phyloP scores from a whole-genome alignment of 2,888 invertebrate species.

The Phymatocera aterrima region DNA sequence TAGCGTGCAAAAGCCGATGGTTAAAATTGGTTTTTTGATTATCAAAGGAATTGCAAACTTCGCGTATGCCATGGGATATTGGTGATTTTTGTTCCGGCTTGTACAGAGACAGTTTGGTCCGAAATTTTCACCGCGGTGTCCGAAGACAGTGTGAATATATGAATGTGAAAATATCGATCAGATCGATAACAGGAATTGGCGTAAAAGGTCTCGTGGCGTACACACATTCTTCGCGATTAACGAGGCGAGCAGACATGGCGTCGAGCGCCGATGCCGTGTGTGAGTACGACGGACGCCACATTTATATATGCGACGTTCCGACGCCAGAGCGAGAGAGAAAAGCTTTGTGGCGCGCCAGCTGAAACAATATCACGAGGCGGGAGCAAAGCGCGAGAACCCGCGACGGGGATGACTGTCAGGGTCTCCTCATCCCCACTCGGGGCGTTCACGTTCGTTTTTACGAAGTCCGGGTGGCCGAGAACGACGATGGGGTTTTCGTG shows the following conservation, averaged over 20 bases:
- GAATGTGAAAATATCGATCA: not conserved
- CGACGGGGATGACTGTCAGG: constrained; percentile 38
- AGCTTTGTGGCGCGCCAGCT: constrained; percentile 35
- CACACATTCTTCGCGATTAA: not conserved
- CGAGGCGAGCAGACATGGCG: constrained; percentile 34
- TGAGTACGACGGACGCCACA: constrained; percentile 32
- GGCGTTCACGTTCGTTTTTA: constrained; percentile 29
- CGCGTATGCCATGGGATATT: too few species aligned
- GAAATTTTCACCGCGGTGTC: not conserved
- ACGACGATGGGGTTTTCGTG: constrained; percentile 39
- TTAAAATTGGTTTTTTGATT: too few species aligned
- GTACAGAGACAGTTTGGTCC: too few species aligned
- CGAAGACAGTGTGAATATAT: not conserved
- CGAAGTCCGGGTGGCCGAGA: constrained; percentile 39
- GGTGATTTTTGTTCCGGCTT: not conserved
- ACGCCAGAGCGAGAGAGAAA: constrained; percentile 38
- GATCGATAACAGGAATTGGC: not conserved
- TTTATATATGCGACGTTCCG: constrained; percentile 39
- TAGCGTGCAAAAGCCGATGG: too few species aligned
- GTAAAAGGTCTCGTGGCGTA: not conserved
- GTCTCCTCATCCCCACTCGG: constrained; percentile 35
- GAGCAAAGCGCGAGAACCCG: constrained; percentile 35
- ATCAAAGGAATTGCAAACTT: too few species aligned
- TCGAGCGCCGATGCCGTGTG: constrained; percentile 29
- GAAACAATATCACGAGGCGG: constrained; percentile 42